Conservation (phyloP, 2,888 invertebrate species). For the Noctua fimbriata region DNA sequence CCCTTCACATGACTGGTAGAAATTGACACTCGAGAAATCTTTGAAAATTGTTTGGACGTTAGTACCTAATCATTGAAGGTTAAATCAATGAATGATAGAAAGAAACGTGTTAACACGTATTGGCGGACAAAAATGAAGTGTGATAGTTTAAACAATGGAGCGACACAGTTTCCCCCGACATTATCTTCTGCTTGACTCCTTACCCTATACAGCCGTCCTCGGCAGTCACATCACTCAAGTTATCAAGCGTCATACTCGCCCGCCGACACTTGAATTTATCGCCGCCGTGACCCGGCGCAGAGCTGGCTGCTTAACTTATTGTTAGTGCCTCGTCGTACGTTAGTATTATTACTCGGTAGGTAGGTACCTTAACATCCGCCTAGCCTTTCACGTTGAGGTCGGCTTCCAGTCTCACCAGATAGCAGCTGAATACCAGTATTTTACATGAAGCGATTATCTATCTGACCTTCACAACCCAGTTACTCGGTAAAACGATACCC, state of each 20-base stretch:
- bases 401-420: neutral
- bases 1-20: no score
- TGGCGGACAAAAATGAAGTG: neutral
- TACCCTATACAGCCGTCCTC: neutral
- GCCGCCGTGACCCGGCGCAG: neutral
- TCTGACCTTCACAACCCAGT: neutral
- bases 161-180: neutral
- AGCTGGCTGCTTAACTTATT: conserved; percentile 11
- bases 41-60: neutral
- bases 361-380: neutral
- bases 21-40: no score
- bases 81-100: neutral
- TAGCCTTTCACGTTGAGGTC: neutral
- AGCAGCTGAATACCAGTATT: neutral
- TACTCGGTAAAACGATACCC: neutral
- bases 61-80: no score
- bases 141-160: neutral
- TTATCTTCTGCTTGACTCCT: neutral
- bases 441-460: neutral
- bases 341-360: neutral
- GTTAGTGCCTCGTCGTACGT: neutral
- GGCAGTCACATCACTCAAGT: conserved; percentile 28
- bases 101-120: neutral
- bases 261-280: conserved; percentile 40
- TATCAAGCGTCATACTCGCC: conserved; percentile 50